Evolutionary conservation across 1,140 invertebrate species (phyloP).

Genomic region (Heterodera schachtii): DNA sequence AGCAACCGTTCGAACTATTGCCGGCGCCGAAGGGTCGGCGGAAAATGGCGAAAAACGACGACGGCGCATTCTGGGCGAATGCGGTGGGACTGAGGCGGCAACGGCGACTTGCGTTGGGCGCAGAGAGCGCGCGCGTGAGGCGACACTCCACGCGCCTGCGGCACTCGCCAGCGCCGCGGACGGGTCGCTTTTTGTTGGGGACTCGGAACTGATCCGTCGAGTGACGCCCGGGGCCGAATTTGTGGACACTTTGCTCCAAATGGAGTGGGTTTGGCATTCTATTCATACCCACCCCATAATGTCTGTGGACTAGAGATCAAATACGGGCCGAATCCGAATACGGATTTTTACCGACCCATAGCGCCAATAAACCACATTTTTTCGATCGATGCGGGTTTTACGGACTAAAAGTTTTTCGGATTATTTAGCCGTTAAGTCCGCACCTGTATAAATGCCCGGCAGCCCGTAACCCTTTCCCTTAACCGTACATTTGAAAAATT

Average conservation of each 20-base stretch:
- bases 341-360: too few relatives aligned
- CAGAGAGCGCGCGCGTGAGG: slow-evolving; percentile 69
- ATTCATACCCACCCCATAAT: too few relatives aligned
- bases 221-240: slow-evolving; percentile 80
- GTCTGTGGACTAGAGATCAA: too few relatives aligned
- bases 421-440: too few relatives aligned
- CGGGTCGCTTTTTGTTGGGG: slow-evolving; percentile 88
- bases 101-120: not conserved
- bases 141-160: slow-evolving; percentile 85
- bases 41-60: not conserved
- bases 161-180: slow-evolving; percentile 85
- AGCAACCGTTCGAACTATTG: not conserved
- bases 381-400: not conserved
- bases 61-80: not conserved
- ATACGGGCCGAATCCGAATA: too few relatives aligned
- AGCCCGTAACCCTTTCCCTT: too few relatives aligned
- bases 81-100: not conserved
- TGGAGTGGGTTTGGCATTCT: slow-evolving; percentile 75
- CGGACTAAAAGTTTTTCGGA: too few relatives aligned
- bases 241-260: slow-evolving; percentile 80
- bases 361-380: too few relatives aligned
- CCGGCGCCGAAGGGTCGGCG: not conserved
- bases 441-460: too few relatives aligned
- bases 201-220: slow-evolving; percentile 89
- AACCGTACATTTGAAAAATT: too few relatives aligned